Evolutionary conservation across 2,888 invertebrate species (phyloP), one percentile per base, ranked within the genome.

Genomic region (Phyllotreta cruciferae): DNA sequence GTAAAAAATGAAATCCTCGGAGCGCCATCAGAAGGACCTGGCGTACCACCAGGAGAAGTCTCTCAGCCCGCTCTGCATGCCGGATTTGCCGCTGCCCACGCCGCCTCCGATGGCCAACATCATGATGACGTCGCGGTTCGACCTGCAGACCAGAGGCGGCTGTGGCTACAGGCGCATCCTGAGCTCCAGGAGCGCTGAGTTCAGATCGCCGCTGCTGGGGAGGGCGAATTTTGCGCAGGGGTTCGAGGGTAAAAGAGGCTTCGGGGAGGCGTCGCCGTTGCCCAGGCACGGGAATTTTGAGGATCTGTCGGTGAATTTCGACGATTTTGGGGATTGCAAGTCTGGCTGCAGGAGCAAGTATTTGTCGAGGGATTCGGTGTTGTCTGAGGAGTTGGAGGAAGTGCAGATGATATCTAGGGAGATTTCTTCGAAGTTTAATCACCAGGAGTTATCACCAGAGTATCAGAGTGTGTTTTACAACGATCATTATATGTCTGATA

Each of bases 31-130:
- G 52, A 62, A 66, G 38, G 68, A 68, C 38, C 60, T 66, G 35
- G 63, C 66, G 44, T 39, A 44, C 54, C 42, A 64, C 62, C 52
- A 66, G 62, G 57, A 72, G 71, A 63, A 72, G 66, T 60, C 53
- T 0, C 66, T 62, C 3, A 69, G 69, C 45, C 76, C 77, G 47
- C 70, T 75, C 11, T 75, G 74, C 57, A 66, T 77, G 62, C 74
- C 78, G 0, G 81, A 81, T 69, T 63, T 81, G 53, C 81, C 81
- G 5, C 73, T 80, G 8, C 80, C 81, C 8, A 79, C 81, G 10
- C 81, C 81, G 14, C 81, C 81, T 36, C 81, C 81, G 11, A 81
- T 81, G 81, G 78, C 78, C 37, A 80, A 81, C 63, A 77, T 81
- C 54, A 78, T 79, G 73, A 73, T 78, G 74, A 79, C 79, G 9